These are phyloP conservation scores for Neopelma chrysocephalum DNA, from an alignment of 2,797 vertebrate genomes.

Conservation along the genomic window DNA sequence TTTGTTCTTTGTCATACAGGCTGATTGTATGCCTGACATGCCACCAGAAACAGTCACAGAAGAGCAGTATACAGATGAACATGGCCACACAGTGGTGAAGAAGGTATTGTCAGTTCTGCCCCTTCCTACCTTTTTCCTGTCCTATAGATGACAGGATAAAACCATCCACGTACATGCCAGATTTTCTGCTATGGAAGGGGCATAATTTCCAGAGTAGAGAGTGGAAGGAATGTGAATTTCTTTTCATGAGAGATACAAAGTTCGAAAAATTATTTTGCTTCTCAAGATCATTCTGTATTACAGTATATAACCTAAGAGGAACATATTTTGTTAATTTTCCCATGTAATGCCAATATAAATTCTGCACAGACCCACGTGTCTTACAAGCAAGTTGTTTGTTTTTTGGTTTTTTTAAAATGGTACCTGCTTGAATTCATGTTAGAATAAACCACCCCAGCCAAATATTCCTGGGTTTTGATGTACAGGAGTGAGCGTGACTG, in stretches of 20 bases:
- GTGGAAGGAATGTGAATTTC: not conserved
- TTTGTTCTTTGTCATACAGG: slow-evolving; percentile 74
- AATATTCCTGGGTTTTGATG: not conserved
- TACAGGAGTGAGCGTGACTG: not conserved
- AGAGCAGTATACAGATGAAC: slow-evolving; percentile 91
- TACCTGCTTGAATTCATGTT: not conserved
- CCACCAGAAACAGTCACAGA: slow-evolving; percentile 89
- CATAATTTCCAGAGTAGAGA: not conserved
- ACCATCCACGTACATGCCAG: not conserved
- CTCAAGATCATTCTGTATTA: not conserved
- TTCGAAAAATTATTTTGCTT: not conserved
- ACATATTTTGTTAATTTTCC: not conserved
- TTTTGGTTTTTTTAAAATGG: not conserved
- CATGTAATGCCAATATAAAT: not conserved
- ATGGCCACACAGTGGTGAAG: slow-evolving; percentile 92
- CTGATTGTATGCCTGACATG: slow-evolving; percentile 88
- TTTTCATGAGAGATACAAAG: not conserved
- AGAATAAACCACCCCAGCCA: not conserved
- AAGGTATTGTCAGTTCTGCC: slow-evolving; percentile 79
- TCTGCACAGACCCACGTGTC: not conserved
- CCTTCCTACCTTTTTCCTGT: not conserved
- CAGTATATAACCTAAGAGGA: not conserved
- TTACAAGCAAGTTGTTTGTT: not conserved
- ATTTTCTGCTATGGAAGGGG: not conserved
- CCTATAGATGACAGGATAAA: not conserved